phyloP scores from a whole-genome alignment of 1,140 invertebrate genomes.

The Yoshiicerus persimilis region DNA sequence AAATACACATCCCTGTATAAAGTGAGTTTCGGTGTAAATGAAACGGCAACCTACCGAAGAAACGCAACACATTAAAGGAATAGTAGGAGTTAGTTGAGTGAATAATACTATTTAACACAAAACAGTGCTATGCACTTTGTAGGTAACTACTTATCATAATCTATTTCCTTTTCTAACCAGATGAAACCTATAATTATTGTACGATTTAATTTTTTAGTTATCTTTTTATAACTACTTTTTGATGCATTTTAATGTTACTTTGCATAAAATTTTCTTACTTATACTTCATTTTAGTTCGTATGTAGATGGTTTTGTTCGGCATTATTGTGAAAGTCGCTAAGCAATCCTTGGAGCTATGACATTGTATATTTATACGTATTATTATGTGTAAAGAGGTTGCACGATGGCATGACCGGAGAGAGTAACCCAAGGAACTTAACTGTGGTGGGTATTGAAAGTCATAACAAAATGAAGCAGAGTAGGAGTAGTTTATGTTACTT shows the following conservation, averaged over 20 bases:
- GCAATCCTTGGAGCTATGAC: background rate
- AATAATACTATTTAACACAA: background rate
- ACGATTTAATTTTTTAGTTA: no score
- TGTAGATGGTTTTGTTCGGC: no score
- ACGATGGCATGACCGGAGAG: background rate
- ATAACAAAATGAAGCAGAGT: background rate
- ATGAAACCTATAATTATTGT: background rate
- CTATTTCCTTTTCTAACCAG: background rate
- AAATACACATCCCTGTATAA: background rate
- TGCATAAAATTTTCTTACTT: no score
- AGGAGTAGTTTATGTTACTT: background rate
- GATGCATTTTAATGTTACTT: background rate
- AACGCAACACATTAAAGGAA: background rate
- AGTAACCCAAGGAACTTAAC: background rate
- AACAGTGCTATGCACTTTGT: background rate
- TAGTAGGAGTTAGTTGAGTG: background rate
- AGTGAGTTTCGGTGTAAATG: background rate
- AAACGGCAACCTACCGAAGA: background rate
- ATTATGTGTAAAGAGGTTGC: background rate
- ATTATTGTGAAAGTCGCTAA: background rate
- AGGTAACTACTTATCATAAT: background rate
- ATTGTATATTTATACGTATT: slow-evolving; percentile 13
- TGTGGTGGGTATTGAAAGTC: background rate
- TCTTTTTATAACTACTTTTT: no score
- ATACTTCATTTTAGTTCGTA: no score